Evolutionary conservation across 2,888 invertebrate species (phyloP), one percentile per base, ranked within the genome.

Genomic region (Tipula unca): DNA sequence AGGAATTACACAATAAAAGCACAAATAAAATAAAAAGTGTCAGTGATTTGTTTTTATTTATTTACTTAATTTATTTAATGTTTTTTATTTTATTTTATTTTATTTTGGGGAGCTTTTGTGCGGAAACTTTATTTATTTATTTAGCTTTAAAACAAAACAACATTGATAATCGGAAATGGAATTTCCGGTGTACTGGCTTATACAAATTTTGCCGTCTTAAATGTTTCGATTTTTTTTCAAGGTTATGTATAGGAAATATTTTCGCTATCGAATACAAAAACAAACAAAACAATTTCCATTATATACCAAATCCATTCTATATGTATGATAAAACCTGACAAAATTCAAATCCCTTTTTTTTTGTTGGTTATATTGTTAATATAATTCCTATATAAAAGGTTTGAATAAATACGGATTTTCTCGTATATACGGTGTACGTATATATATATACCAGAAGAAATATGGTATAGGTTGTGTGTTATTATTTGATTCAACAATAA

Each of bases 1-100:
- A 69, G 69, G 69, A 69, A 69, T 69, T 69, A 69, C 69, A 69
- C 69, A 69, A 69, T 69, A 69, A 69, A 69, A 69, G 69, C 69
- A 69, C 69, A 69, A 20, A 69, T 25, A 69, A 20, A 69, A 48
- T 6, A 69, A 69, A 48, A 69, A 25, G 69, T 69, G 69, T 69
- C 25, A 69, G 69, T 69, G 69, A 69, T 69, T 69, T 69, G 69
- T 69, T 69, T 69, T 69, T 69, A 69, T 69, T 69, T 69, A 69
- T 69, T 69, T 69, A 69, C 69, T 69, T 69, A 69, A 69, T 69
- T 69, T 69, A 69, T 69, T 69, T 69, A 69, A 69, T 69, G 69
- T 10, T 69, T 69, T 69, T 25, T n/a, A 5, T 69, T n/a, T 5
- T 54, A 17, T 32, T 48, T 48, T n/a, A n/a, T n/a, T n/a, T n/a